Base-by-base conservation (phyloP, 1,140 invertebrate species). In the Tetranychus cinnabarinus region DNA sequence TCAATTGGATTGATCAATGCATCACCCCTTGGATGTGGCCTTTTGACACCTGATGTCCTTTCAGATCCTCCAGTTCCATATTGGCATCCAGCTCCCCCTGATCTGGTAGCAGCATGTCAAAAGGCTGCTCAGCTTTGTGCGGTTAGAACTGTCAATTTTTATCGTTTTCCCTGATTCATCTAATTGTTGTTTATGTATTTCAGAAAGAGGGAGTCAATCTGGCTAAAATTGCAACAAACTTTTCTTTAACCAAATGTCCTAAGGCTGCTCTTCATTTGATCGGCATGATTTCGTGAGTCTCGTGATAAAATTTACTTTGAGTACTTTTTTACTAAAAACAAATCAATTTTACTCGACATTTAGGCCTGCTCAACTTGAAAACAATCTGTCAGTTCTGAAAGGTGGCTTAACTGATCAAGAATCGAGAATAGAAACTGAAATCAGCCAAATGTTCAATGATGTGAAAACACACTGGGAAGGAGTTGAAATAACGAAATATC, bases 1-100 rank as follows among this genome's bases (percentile, higher is more conserved):
- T 77, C 80, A 60, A 68, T 93, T 12, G 88, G 84, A 34, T 74
- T 93, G 23, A 81, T 93, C 34, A 87, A 85, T 73, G 88, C 87
- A 2, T 79, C 86, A 0, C 76, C 80, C 2, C 79, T 84, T 31
- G 81, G 78, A 2, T 83, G 91, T 84, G 85, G 88, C 10, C 73
- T 93, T 13, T 74, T 92, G 31, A 82, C 84, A 10, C 82, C 86
- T 1, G 34, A 61, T 42, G 39, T 42, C 5, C 39, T 42, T 42
- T 5, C 5, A 6, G 39, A 42, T 42, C 39, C 39, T 6, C 33
- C 33, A 1, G 52, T 62, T 57, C 83, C 79, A 61, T 62, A 67
- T 1, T 95, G 89, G 89, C 89, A 95, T 75, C 85, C 85, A 31
- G 86, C 84, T 2, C 70, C 70, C 8, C 71, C 80, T 6, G 71